phyloP scores from a whole-genome alignment of 2,888 invertebrate genomes.

The Matsumyia berberina region DNA sequence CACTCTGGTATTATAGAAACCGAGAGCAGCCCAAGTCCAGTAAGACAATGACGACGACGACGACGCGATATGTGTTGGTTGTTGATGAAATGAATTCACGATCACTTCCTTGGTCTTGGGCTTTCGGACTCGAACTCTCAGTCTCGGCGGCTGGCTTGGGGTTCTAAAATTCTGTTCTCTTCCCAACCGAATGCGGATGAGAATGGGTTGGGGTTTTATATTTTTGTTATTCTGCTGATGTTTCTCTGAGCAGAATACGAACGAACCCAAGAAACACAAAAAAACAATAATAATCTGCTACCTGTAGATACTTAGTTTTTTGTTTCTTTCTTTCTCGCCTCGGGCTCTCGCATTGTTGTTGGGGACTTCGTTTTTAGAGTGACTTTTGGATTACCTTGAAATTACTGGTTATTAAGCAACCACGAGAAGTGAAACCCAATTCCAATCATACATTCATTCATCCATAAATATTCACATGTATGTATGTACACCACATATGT shows the following conservation, averaged over 20 bases:
- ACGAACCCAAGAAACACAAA: constrained; percentile 31
- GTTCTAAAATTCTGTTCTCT: constrained; percentile 36
- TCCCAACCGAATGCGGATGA: constrained; percentile 66
- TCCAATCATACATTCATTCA: constrained; percentile 76
- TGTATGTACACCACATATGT: constrained; percentile 9
- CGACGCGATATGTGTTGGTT: constrained; percentile 22
- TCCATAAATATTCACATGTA: constrained; percentile 71
- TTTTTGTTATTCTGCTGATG: constrained; percentile 68
- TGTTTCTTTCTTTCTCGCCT: constrained; percentile 35
- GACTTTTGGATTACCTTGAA: constrained; percentile 77
- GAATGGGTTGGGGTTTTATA: constrained; percentile 49
- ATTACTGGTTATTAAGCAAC: constrained; percentile 76
- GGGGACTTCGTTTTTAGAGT: constrained; percentile 70
- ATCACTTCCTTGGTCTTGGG: constrained; percentile 68
- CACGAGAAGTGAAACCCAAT: constrained; percentile 77
- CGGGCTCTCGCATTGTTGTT: constrained; percentile 25
- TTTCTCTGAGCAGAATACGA: constrained; percentile 65
- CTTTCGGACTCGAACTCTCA: constrained; percentile 11
- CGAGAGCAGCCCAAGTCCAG: constrained; percentile 26
- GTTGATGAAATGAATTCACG: constrained; percentile 65
- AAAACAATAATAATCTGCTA: constrained; percentile 68
- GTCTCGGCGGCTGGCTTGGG: constrained; percentile 11
- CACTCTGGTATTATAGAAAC: constrained; percentile 31
- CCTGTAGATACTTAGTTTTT: constrained; percentile 64
- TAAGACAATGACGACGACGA: no score